phyloP scores from a whole-genome alignment of 2,113 vertebrate genomes.

The Spea multiplicata region DNA sequence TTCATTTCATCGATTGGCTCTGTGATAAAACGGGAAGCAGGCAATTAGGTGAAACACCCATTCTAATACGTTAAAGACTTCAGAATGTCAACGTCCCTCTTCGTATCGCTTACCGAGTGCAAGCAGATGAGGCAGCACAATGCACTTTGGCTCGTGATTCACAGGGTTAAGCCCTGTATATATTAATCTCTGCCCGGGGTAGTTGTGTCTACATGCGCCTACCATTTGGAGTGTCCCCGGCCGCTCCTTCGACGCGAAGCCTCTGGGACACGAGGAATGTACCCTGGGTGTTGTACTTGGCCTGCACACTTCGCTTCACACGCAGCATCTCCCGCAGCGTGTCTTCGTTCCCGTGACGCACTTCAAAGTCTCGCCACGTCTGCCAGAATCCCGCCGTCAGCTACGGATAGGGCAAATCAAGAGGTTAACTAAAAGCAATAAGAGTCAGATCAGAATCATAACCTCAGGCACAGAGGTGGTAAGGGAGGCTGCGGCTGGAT shows the following conservation, averaged over 20 bases:
- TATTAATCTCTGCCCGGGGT: too few relatives aligned
- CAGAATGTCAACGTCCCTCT: too few relatives aligned
- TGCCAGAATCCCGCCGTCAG: slow-evolving; percentile 86
- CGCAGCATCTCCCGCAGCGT: slow-evolving; percentile 89
- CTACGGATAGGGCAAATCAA: slow-evolving; percentile 53
- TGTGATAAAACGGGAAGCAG: background rate
- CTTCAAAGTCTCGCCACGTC: slow-evolving; percentile 92
- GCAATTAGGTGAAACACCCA: too few relatives aligned
- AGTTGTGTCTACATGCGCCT: background rate
- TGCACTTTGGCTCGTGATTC: too few relatives aligned
- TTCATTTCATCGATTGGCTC: slow-evolving; percentile 83
- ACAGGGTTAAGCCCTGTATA: too few relatives aligned
- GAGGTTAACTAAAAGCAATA: background rate
- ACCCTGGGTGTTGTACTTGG: slow-evolving; percentile 94
- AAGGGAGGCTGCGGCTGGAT: too few relatives aligned
- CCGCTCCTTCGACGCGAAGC: slow-evolving; percentile 67
- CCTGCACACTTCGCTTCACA: slow-evolving; percentile 90
- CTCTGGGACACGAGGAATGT: slow-evolving; percentile 95
- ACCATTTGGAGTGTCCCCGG: slow-evolving; percentile 44
- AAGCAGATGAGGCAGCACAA: too few relatives aligned
- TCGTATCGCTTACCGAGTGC: too few relatives aligned
- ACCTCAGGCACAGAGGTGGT: too few relatives aligned
- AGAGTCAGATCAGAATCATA: too few relatives aligned
- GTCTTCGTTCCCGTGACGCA: slow-evolving; percentile 90
- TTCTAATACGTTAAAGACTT: too few relatives aligned